phyloP scores from a whole-genome alignment of 2,888 invertebrate genomes.

The Diaperis boleti region DNA sequence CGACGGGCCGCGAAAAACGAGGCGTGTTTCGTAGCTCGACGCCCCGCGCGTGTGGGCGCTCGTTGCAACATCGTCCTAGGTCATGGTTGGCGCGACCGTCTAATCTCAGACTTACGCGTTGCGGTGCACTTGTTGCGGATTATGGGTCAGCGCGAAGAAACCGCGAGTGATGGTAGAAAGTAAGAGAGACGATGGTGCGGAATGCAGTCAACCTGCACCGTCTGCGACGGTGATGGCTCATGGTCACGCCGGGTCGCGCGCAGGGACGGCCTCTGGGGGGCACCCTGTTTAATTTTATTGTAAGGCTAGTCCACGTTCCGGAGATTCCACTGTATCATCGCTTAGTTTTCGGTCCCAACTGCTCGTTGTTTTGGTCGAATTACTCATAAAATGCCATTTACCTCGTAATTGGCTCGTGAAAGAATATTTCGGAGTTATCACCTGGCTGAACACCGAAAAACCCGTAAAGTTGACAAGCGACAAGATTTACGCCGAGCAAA shows the following conservation, averaged over 20 bases:
- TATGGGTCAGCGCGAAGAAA: conserved; percentile 48
- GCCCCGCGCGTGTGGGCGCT: conserved; percentile 54
- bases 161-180: conserved; percentile 40
- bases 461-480: conserved; percentile 19
- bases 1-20: neutral
- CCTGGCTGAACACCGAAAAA: conserved; percentile 6
- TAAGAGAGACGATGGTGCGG: conserved; percentile 41
- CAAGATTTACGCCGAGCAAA: conserved; percentile 25
- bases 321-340: neutral
- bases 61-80: conserved; percentile 61
- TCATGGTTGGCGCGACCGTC: conserved; percentile 54
- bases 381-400: too few species aligned
- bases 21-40: neutral
- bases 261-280: conserved; percentile 23
- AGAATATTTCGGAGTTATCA: neutral
- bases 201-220: conserved; percentile 53
- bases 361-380: too few species aligned
- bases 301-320: neutral
- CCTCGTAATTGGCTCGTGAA: neutral
- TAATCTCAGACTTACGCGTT: conserved; percentile 41
- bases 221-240: conserved; percentile 17
- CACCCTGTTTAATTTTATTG: conserved; percentile 29
- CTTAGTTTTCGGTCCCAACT: too few species aligned
- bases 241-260: conserved; percentile 27
- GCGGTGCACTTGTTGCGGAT: conserved; percentile 45